Conservation (phyloP, 2,113 vertebrate species). For the Peromyscus leucopus region DNA sequence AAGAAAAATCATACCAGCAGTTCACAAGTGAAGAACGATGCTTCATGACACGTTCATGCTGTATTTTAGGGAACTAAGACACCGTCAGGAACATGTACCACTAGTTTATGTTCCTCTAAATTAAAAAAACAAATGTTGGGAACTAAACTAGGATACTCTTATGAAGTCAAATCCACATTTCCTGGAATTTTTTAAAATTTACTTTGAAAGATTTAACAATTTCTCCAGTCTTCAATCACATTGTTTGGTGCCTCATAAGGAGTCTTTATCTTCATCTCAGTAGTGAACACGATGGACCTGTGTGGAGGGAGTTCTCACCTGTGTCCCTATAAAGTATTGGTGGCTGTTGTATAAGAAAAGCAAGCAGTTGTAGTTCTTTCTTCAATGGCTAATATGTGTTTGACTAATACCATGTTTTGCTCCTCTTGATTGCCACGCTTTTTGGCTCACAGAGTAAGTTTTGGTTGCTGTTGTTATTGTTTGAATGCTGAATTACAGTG, state of each 20-base stretch:
- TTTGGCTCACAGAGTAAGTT: not conserved
- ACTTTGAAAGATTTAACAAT: slow-evolving; percentile 56
- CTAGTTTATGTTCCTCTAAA: not conserved
- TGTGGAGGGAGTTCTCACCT: not conserved
- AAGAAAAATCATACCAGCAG: not conserved
- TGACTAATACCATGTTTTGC: not conserved
- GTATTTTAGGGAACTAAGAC: not conserved
- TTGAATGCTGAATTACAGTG: slow-evolving; percentile 1
- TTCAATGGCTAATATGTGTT: not conserved
- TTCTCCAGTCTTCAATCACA: slow-evolving; percentile 42
- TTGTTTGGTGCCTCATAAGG: not conserved
- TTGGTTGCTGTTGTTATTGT: slow-evolving; percentile 19
- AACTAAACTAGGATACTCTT: slow-evolving; percentile 31
- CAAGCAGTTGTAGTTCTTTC: slow-evolving; percentile 12
- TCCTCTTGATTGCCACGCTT: not conserved
- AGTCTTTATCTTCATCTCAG: slow-evolving; percentile 9
- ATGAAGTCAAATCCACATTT: not conserved
- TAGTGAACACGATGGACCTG: not conserved
- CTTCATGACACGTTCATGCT: not conserved
- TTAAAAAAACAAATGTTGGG: not conserved
- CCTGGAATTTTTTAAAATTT: not conserved
- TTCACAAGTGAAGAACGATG: not conserved
- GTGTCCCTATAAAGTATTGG: not conserved
- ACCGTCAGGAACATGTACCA: not conserved
- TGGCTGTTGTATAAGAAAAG: not conserved